Base-by-base conservation (phyloP, 2,113 vertebrate species). In the Triplophysa siluroides region DNA sequence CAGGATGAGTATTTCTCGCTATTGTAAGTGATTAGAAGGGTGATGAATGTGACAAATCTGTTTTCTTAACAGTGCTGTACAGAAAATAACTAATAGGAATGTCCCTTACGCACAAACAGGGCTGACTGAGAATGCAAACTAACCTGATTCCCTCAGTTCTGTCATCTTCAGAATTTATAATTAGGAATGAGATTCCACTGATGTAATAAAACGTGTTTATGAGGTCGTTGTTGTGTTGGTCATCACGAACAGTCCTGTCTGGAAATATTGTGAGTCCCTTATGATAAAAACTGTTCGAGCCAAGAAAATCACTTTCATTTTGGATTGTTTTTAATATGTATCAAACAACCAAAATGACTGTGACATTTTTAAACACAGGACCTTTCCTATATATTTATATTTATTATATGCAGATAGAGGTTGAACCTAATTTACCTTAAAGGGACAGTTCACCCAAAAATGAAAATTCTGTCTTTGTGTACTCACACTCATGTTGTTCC, bases 61-160 rank as follows among this genome's bases (percentile, higher is more conserved):
- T 75, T 81, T 76, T 50, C 69, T 47, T 70, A 54, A 75, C n/a
- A 54, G 56, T 68, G 19, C 41, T 12, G 43, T 64, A 68, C 52
- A 81, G 71, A 65, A 76, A 65, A 65, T 58, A 38, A 70, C 21
- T 18, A 18, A 11, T 1, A 33, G 64, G 83, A 82, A 78, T 80
- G 50, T 62, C 64, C 80, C 80, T 61, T 8, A 13, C 82, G 78
- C 62, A 52, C 54, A 80, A 66, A 77, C 63, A 66, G 41, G 16
- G 23, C 23, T 70, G 50, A 65, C 77, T 73, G 56, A 72, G 81
- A 86, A 83, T 83, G 71, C 61, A 80, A 73, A 78, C 67, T 63
- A 80, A 81, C 73, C 61, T 71, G 58, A 72, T 77, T 62, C 11
- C 43, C 78, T 78, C 70, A 63, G 29, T 78, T 78, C 73, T 76